Percentiles rank a stretch among this genome's conserved stretches.
These are phyloP conservation scores for Felis catus DNA, from an alignment of 2,113 vertebrate species.

Conservation along the genomic window DNA sequence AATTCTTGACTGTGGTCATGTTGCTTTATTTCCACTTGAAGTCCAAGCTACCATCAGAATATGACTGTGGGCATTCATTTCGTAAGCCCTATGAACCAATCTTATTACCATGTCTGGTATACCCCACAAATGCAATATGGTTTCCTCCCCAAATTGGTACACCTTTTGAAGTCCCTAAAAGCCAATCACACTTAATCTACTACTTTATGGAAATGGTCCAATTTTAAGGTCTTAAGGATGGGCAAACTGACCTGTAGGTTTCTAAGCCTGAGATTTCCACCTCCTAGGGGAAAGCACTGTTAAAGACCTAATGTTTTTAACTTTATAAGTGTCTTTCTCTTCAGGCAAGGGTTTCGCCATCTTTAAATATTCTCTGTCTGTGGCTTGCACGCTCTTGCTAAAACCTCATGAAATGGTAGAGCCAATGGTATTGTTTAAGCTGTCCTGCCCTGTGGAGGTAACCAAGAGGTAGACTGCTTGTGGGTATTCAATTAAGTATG, in stretches of 20 bases:
- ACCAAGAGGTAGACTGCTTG: neutral
- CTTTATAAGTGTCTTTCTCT: neutral
- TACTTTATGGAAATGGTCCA: neutral
- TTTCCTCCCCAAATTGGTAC: neutral
- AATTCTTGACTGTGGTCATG: neutral
- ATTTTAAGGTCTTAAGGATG: neutral
- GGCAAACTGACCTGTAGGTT: neutral
- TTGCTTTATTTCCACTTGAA: neutral
- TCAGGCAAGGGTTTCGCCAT: neutral
- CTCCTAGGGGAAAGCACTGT: neutral
- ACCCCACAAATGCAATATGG: neutral
- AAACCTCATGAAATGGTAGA: neutral
- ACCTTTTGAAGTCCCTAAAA: constrained; percentile 4
- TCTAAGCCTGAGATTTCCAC: neutral
- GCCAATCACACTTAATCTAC: neutral
- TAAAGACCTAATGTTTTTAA: neutral
- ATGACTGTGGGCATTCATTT: neutral
- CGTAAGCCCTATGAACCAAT: neutral
- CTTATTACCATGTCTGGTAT: neutral
- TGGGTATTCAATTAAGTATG: neutral
- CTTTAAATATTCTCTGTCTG: neutral
- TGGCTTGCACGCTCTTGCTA: neutral
- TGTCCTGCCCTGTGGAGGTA: neutral
- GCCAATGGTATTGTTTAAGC: neutral
- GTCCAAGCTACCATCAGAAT: neutral